Conservation (phyloP, 2,113 vertebrate species). For the Sinocyclocheilus anophthalmus region DNA sequence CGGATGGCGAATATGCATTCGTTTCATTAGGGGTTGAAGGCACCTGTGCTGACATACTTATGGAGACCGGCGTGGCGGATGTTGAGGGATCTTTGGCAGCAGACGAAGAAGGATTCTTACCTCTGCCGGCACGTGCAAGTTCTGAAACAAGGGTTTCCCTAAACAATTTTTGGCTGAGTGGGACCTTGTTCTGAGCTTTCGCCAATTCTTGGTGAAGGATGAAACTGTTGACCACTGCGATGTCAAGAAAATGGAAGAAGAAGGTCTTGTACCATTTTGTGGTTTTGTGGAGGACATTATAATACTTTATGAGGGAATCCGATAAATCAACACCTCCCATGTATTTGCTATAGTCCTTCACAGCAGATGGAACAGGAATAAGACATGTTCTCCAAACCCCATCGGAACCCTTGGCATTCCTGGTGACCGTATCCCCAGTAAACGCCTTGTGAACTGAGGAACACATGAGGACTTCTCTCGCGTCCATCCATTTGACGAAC, state of each 20-base stretch:
- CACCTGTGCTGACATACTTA: neutral
- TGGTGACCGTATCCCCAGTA: neutral
- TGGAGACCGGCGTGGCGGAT: neutral
- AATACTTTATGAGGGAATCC: constrained; percentile 11
- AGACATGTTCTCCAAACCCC: neutral
- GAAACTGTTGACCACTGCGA: constrained; percentile 46
- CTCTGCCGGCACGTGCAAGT: neutral
- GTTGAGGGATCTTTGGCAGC: neutral
- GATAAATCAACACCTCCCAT: constrained; percentile 12
- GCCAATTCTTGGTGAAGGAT: constrained; percentile 17
- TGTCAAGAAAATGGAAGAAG: constrained; percentile 46
- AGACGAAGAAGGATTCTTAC: too few species aligned
- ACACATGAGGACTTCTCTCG: constrained; percentile 38
- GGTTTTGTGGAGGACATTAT: constrained; percentile 35
- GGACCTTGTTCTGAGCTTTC: neutral
- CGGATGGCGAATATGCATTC: neutral
- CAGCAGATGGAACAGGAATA: neutral
- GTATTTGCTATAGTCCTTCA: constrained; percentile 19
- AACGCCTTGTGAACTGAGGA: constrained; percentile 39
- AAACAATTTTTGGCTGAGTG: neutral
- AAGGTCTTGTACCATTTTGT: constrained; percentile 47
- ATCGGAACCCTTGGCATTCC: neutral
- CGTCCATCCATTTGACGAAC: constrained; percentile 48
- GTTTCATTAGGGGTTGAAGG: neutral
- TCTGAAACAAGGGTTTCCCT: neutral